Percentiles rank a stretch among this genome's conserved stretches.
phyloP scores from a whole-genome alignment of 2,113 vertebrate species.

The Oreochromis niloticus region DNA sequence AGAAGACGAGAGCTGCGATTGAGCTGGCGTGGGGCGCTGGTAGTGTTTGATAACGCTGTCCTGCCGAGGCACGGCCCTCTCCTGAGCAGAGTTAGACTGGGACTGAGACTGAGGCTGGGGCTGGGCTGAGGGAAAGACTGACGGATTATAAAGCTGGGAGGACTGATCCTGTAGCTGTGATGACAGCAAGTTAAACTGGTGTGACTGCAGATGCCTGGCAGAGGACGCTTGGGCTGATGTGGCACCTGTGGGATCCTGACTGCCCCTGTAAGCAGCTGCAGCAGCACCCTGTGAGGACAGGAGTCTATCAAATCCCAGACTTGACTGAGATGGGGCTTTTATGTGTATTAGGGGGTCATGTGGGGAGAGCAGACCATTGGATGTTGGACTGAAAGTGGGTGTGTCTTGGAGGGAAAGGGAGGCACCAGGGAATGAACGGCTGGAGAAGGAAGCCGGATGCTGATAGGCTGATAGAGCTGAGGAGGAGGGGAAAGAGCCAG shows the following conservation, averaged over 20 bases:
- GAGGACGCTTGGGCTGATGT: constrained; percentile 75
- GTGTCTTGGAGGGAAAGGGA: constrained; percentile 89
- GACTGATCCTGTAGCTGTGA: constrained; percentile 83
- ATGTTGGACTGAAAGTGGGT: constrained; percentile 87
- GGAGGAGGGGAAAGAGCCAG: constrained; percentile 90
- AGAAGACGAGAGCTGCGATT: constrained; percentile 77
- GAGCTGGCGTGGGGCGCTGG: constrained; percentile 83
- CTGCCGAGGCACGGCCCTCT: constrained; percentile 83
- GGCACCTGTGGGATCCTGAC: constrained; percentile 75
- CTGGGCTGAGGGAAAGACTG: constrained; percentile 83
- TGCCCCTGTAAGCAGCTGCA: constrained; percentile 72
- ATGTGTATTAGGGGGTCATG: constrained; percentile 85
- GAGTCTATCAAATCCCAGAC: constrained; percentile 77
- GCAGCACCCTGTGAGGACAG: constrained; percentile 75
- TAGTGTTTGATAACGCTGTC: constrained; percentile 98
- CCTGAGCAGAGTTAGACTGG: constrained; percentile 73
- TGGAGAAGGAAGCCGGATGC: constrained; percentile 90
- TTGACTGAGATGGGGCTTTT: constrained; percentile 77
- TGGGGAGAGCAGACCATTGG: constrained; percentile 85
- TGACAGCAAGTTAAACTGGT: constrained; percentile 90
- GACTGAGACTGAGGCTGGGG: constrained; percentile 72
- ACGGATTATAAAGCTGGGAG: constrained; percentile 84
- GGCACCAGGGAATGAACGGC: constrained; percentile 85
- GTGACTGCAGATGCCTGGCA: constrained; percentile 80
- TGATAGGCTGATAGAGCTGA: constrained; percentile 95